Evolutionary conservation across 2,888 invertebrate species (phyloP).

Genomic region (Hydrotaea diabolus): DNA sequence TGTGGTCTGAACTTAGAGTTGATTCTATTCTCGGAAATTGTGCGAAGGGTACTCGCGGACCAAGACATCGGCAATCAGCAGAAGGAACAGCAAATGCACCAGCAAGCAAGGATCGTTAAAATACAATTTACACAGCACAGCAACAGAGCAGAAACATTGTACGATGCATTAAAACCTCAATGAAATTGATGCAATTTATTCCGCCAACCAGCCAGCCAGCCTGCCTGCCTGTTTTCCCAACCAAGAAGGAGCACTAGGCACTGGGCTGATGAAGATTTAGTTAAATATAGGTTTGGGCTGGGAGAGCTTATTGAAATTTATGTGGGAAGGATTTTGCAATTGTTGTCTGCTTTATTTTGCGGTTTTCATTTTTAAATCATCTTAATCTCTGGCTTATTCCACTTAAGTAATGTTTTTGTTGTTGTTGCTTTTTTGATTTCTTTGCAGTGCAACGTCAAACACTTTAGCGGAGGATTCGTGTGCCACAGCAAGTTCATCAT

Average conservation of each 20-base stretch:
- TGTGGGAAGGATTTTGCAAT: constrained; percentile 58
- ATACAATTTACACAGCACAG: constrained; percentile 55
- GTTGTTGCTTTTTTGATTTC: constrained; percentile 15
- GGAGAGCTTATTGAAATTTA: constrained; percentile 58
- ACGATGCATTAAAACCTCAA: constrained; percentile 56
- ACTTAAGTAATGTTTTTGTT: constrained; percentile 41
- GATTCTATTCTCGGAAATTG: constrained; percentile 50
- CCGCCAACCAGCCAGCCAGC: constrained; percentile 23
- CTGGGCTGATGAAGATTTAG: constrained; percentile 46
- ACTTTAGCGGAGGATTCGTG: constrained; percentile 40
- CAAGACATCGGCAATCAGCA: background rate
- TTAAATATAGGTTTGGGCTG: constrained; percentile 45
- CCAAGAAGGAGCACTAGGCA: too few relatives aligned
- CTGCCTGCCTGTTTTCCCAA: background rate
- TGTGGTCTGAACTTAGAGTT: constrained; percentile 13
- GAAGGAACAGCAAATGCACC: constrained; percentile 28
- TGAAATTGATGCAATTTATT: constrained; percentile 64
- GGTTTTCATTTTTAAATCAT: constrained; percentile 38
- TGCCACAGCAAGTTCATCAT: constrained; percentile 19
- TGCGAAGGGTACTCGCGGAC: constrained; percentile 34
- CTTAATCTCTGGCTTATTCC: constrained; percentile 49
- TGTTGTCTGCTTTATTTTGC: background rate
- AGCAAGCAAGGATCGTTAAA: constrained; percentile 65
- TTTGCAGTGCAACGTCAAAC: constrained; percentile 57
- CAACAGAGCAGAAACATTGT: constrained; percentile 19